These are phyloP conservation scores for Orchestia grillus DNA, from an alignment of 1,140 invertebrate species.

Conservation along the genomic window DNA sequence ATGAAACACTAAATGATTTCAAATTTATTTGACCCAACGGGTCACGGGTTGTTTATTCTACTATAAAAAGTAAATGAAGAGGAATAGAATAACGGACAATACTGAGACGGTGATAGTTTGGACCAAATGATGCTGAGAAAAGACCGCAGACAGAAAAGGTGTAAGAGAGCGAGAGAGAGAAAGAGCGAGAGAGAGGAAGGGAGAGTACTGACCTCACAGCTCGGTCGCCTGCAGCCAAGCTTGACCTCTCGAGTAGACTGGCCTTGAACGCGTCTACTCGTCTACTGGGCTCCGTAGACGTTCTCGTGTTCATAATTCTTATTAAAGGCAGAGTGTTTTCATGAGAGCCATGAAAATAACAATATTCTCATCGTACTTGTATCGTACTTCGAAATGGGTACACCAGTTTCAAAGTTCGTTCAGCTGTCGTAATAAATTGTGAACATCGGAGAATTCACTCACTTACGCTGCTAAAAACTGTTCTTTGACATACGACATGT, in stretches of 20 bases:
- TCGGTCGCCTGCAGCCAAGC: constrained; percentile 20
- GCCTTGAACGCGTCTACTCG: constrained; percentile 48
- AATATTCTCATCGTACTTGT: neutral
- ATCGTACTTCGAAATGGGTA: neutral
- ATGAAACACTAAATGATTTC: no score
- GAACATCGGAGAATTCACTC: neutral
- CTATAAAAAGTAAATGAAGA: neutral
- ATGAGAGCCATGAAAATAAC: neutral
- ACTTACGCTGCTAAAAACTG: neutral
- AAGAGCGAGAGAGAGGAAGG: neutral
- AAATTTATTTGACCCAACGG: no score
- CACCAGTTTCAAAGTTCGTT: neutral
- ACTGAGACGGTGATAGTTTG: neutral
- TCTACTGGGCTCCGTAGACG: neutral
- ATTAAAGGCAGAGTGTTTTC: neutral
- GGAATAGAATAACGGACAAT: neutral
- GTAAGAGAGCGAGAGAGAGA: neutral
- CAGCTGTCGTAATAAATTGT: neutral
- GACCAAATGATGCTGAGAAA: neutral
- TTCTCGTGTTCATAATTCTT: neutral
- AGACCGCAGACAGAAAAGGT: neutral
- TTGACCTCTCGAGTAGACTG: constrained; percentile 8
- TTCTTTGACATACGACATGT: no score
- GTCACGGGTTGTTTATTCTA: no score
- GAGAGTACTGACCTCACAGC: constrained; percentile 3